A percentile compares a stretch with the other conserved stretches of the same genome.
Evolutionary conservation across 2,113 vertebrate species (phyloP).

Genomic region (Pristiophorus japonicus): DNA sequence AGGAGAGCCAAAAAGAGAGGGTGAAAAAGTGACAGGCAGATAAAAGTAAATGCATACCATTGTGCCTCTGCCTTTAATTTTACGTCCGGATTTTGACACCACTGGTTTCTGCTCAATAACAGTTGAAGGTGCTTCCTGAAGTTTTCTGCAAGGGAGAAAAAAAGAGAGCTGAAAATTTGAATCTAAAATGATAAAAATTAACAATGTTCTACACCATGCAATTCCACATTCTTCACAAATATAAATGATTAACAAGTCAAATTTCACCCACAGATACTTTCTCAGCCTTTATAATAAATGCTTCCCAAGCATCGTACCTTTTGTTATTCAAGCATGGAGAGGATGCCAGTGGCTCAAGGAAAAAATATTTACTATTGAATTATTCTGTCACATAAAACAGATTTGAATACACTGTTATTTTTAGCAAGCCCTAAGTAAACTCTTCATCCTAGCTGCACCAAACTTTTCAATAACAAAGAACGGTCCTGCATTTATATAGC

Average conservation of each 20-base stretch:
- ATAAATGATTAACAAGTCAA: background rate
- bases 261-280: background rate
- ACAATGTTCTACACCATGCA: background rate
- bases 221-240: background rate
- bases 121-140: constrained; percentile 56
- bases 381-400: background rate
- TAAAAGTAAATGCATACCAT: constrained; percentile 67
- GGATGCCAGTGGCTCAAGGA: background rate
- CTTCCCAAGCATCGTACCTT: background rate
- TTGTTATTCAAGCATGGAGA: background rate
- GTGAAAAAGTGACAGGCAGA: background rate
- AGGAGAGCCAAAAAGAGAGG: background rate
- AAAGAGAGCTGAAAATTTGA: constrained; percentile 41
- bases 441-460: background rate
- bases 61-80: constrained; percentile 92
- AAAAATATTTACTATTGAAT: background rate
- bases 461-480: background rate
- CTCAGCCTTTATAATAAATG: background rate
- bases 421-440: background rate
- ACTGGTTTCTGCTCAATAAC: constrained; percentile 75
- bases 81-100: constrained; percentile 92
- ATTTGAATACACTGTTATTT: background rate
- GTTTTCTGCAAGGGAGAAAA: constrained; percentile 58
- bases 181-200: background rate
- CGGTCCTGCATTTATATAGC: background rate